Evolutionary conservation across 2,113 vertebrate species (phyloP).

Genomic region (Austrofundulus limnaeus): DNA sequence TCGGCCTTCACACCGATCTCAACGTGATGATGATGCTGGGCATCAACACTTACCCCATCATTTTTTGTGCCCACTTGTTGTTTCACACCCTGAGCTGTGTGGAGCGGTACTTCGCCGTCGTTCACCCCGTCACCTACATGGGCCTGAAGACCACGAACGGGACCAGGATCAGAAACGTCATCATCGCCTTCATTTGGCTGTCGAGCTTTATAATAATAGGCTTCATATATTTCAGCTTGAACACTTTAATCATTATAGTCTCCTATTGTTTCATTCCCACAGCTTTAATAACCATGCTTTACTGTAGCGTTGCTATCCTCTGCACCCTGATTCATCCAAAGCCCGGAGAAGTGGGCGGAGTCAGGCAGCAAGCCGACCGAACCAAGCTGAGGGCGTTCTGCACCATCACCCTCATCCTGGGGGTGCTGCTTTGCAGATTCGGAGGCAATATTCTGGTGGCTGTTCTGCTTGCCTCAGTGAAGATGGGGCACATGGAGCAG

Average conservation of each 20-base stretch:
- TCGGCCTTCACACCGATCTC: neutral
- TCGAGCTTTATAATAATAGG: neutral
- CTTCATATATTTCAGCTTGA: neutral
- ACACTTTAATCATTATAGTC: neutral
- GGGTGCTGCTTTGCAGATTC: neutral
- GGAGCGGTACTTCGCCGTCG: conserved; percentile 4
- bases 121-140: conserved; percentile 1
- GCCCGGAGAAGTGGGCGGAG: neutral
- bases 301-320: conserved; percentile 4
- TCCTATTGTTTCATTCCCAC: neutral
- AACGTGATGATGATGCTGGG: neutral
- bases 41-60: neutral
- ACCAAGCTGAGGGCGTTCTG: neutral
- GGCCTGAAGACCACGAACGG: neutral
- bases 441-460: neutral
- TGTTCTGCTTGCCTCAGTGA: neutral
- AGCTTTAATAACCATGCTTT: neutral
- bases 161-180: neutral
- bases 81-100: conserved; percentile 11
- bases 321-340: neutral
- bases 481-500: neutral
- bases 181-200: neutral
- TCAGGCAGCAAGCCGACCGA: neutral
- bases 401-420: neutral
- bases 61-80: neutral